These are phyloP conservation scores for chimpanzee (Pan troglodytes) DNA, from an alignment of 2,113 vertebrate species.

Conservation along the genomic window DNA sequence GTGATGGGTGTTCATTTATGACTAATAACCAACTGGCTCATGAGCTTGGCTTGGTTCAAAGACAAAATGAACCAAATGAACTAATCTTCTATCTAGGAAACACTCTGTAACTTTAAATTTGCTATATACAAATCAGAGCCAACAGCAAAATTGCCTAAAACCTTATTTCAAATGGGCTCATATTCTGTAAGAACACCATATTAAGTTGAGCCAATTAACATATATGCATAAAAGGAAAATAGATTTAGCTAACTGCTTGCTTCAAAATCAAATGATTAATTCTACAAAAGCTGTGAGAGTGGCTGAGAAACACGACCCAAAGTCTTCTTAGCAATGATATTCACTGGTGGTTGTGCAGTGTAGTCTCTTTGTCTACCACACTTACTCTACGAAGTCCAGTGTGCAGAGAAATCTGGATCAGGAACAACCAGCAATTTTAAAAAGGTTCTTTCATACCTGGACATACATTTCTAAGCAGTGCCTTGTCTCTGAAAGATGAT, in stretches of 20 bases:
- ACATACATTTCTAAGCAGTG: conserved; percentile 29
- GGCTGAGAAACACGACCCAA: background rate
- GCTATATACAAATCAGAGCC: background rate
- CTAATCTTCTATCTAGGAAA: background rate
- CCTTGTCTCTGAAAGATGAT: conserved; percentile 28
- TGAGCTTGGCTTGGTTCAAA: background rate
- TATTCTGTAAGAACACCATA: background rate
- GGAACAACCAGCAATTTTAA: background rate
- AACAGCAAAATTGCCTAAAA: conserved; percentile 14
- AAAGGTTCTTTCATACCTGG: background rate
- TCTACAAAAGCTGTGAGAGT: background rate
- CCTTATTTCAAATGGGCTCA: background rate
- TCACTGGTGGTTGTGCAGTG: background rate
- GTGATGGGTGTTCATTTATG: background rate
- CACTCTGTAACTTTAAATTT: background rate
- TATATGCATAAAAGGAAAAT: background rate
- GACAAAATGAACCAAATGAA: background rate
- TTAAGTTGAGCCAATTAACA: background rate
- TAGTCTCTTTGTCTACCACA: background rate
- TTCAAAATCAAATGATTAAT: background rate
- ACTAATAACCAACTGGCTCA: conserved; percentile 21
- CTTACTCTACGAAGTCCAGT: background rate
- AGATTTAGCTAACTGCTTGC: background rate
- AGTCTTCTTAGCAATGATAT: background rate
- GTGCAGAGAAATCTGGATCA: background rate